Evolutionary conservation across 2,797 vertebrate genomes (phyloP).

Genomic region (Threskiornis aethiopicus): DNA sequence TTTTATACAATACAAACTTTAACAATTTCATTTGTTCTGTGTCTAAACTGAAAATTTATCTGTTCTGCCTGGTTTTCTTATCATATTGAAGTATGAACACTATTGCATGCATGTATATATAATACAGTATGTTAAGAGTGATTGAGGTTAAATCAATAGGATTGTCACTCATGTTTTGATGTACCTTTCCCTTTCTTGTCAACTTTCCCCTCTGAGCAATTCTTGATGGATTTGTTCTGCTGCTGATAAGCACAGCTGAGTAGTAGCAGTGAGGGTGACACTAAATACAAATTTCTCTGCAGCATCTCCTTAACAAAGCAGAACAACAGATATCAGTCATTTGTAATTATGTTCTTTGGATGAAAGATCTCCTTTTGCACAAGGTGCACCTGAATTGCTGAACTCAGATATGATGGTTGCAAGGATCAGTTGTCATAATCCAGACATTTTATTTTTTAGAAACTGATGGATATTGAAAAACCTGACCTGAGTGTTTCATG

Average conservation of each 20-base stretch:
- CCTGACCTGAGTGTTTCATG: background rate
- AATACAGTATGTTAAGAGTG: background rate
- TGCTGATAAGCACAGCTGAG: background rate
- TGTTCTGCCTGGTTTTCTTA: background rate
- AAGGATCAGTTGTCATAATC: background rate
- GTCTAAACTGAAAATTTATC: background rate
- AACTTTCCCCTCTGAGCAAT: background rate
- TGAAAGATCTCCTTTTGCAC: background rate
- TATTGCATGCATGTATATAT: background rate
- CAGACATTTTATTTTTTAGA: background rate
- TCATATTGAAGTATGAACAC: background rate
- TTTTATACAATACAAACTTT: background rate
- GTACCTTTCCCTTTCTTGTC: background rate
- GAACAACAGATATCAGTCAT: background rate
- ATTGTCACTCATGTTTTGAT: conserved; percentile 21
- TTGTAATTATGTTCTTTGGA: background rate
- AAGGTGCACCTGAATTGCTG: background rate
- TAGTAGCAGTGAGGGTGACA: background rate
- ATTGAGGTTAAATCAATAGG: background rate
- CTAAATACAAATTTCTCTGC: background rate
- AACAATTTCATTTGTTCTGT: background rate
- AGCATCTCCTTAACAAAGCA: background rate
- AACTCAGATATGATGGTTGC: background rate
- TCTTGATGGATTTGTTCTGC: background rate
- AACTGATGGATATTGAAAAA: background rate